These are phyloP conservation scores for Formicarius rufipectus DNA, from an alignment of 2,113 vertebrate genomes.

Conservation along the genomic window DNA sequence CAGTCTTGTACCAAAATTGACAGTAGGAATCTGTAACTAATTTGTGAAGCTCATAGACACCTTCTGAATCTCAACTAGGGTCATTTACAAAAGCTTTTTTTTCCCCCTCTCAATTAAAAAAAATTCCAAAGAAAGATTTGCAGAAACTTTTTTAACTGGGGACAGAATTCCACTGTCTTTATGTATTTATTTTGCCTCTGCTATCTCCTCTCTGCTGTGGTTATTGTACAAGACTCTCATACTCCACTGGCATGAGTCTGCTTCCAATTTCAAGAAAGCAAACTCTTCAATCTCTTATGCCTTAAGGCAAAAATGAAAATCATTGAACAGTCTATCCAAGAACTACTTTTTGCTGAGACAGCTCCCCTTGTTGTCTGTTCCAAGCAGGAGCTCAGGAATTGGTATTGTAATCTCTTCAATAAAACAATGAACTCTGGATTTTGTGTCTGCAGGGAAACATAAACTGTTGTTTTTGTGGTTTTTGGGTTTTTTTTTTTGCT, in stretches of 20 bases:
- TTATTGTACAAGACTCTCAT: background rate
- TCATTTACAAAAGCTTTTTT: background rate
- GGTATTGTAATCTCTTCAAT: background rate
- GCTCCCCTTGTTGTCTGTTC: slow-evolving; percentile 14
- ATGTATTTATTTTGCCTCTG: background rate
- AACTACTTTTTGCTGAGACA: slow-evolving; percentile 55
- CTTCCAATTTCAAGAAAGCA: slow-evolving; percentile 48
- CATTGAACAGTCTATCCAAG: slow-evolving; percentile 36
- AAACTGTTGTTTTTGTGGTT: background rate
- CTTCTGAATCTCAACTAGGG: background rate
- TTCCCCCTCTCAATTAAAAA: background rate
- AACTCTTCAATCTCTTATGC: slow-evolving; percentile 40
- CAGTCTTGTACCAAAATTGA: background rate
- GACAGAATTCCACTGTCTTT: background rate
- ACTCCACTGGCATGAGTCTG: background rate
- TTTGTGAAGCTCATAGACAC: background rate
- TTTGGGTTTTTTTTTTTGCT: background rate
- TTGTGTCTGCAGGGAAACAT: background rate
- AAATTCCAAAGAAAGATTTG: background rate
- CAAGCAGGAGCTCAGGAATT: background rate
- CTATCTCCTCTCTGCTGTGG: background rate
- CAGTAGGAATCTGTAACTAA: background rate
- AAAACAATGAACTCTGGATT: slow-evolving; percentile 15
- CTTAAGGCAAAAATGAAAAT: slow-evolving; percentile 54
- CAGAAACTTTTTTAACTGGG: background rate